Conservation (phyloP, 2,888 invertebrate genomes). For the Bimastos eiseni region DNA sequence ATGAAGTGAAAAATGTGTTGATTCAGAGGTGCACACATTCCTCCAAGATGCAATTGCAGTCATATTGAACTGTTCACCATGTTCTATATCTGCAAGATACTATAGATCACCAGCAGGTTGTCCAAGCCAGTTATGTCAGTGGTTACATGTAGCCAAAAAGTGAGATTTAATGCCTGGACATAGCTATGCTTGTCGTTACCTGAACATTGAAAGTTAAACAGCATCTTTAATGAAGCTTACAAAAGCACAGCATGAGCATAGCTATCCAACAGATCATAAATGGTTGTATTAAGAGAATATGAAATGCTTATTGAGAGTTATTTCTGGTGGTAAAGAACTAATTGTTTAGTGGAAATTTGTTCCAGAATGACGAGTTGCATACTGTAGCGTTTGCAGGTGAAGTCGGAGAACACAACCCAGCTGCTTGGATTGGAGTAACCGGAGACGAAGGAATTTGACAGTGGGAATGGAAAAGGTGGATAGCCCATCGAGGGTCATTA, state of each 20-base stretch:
- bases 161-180: not conserved
- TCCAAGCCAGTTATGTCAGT: too few species aligned
- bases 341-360: not conserved
- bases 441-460: slow-evolving; percentile 49
- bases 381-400: slow-evolving; percentile 50
- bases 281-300: not conserved
- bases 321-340: not conserved
- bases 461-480: slow-evolving; percentile 43
- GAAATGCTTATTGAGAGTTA: not conserved
- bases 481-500: slow-evolving; percentile 49
- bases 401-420: slow-evolving; percentile 49
- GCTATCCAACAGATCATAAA: not conserved
- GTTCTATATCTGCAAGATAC: too few species aligned
- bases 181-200: not conserved
- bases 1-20: too few species aligned
- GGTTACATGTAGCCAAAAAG: not conserved
- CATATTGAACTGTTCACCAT: too few species aligned
- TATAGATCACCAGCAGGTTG: too few species aligned
- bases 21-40: too few species aligned
- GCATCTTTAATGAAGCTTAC: not conserved
- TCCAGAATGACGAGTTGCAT: slow-evolving; percentile 37
- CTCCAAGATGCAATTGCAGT: too few species aligned
- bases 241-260: not conserved
- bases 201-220: slow-evolving; percentile 13
- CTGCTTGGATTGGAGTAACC: slow-evolving; percentile 47